phyloP scores from a whole-genome alignment of 2,888 invertebrate species.

The Cenopis cana region DNA sequence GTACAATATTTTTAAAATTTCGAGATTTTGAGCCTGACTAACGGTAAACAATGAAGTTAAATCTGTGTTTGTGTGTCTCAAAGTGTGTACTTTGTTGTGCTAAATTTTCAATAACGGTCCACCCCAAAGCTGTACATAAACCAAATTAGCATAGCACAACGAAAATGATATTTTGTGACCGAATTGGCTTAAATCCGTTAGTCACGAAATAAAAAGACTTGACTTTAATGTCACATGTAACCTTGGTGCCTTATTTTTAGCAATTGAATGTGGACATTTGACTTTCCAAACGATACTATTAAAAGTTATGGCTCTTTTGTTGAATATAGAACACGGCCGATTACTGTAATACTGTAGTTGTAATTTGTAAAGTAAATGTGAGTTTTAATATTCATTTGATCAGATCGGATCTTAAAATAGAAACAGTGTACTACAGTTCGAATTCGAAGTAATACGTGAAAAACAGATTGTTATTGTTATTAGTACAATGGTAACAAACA shows the following conservation, averaged over 20 bases:
- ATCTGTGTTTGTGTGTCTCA: conserved; percentile 26
- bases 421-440: neutral
- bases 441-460: conserved; percentile 4
- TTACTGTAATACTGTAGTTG: conserved; percentile 26
- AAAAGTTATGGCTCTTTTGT: conserved; percentile 38
- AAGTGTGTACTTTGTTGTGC: conserved; percentile 29
- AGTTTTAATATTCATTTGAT: conserved; percentile 7
- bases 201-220: conserved; percentile 64
- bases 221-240: conserved; percentile 59
- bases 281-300: conserved; percentile 41
- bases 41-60: conserved; percentile 29
- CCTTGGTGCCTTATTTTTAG: conserved; percentile 55
- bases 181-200: conserved; percentile 63
- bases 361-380: conserved; percentile 21
- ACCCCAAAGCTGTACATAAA: conserved; percentile 64
- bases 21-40: neutral
- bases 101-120: conserved; percentile 55
- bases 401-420: conserved; percentile 24
- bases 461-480: neutral
- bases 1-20: neutral
- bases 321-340: conserved; percentile 30
- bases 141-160: conserved; percentile 66
- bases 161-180: conserved; percentile 58
- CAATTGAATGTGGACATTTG: conserved; percentile 35
- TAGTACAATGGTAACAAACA: neutral